Evolutionary conservation across 2,113 vertebrate species (phyloP).

Genomic region (Hucho hucho): DNA sequence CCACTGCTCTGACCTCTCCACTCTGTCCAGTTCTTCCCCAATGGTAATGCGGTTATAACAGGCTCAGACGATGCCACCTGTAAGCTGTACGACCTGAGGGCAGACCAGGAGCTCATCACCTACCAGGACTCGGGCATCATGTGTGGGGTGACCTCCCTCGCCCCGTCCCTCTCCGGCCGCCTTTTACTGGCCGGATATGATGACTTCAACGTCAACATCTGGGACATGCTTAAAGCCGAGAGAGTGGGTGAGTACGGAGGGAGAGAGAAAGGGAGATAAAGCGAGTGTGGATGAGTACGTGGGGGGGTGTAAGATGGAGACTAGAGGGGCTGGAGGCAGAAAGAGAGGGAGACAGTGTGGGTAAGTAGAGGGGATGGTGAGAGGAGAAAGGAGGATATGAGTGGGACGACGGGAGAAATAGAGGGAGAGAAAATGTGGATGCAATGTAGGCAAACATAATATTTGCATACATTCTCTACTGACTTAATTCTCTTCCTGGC

Average conservation of each 20-base stretch:
- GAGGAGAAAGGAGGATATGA: background rate
- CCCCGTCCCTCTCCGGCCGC: constrained; percentile 89
- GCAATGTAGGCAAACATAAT: background rate
- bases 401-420: background rate
- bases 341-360: background rate
- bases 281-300: rapidly evolving
- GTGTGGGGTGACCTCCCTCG: constrained; percentile 92
- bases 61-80: constrained; percentile 93
- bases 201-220: constrained; percentile 97
- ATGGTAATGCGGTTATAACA: constrained; percentile 89
- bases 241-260: constrained; percentile 79
- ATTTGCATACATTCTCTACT: background rate
- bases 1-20: background rate
- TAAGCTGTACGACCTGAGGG: constrained; percentile 91
- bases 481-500: constrained; percentile 4
- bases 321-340: background rate
- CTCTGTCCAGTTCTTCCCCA: constrained; percentile 89
- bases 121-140: constrained; percentile 91
- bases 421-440: background rate
- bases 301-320: constrained; percentile 61
- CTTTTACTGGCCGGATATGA: constrained; percentile 92
- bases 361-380: too few relatives aligned
- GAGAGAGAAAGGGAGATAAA: background rate
- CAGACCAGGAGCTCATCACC: constrained; percentile 91
- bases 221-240: constrained; percentile 86